Evolutionary conservation across 2,888 invertebrate species (phyloP).

Genomic region (Ditula angustiorana): DNA sequence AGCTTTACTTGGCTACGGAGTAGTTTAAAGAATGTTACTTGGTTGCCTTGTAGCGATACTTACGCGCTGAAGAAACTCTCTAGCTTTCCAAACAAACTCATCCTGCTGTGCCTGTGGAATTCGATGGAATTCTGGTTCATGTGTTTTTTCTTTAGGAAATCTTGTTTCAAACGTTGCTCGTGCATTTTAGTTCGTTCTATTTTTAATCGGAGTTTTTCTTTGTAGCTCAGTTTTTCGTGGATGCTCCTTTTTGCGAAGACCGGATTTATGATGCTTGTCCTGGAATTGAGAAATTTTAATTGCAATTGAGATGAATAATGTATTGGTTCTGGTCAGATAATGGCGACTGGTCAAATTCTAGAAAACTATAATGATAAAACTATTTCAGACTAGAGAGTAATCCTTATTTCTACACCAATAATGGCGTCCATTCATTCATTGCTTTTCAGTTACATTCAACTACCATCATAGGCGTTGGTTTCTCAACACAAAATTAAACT

Average conservation of each 20-base stretch:
- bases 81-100: conserved; percentile 87
- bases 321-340: too few species aligned
- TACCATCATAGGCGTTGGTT: too few species aligned
- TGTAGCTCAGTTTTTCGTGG: conserved; percentile 56
- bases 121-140: conserved; percentile 65
- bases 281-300: too few species aligned
- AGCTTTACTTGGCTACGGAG: too few species aligned
- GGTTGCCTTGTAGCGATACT: conserved; percentile 59
- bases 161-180: conserved; percentile 56
- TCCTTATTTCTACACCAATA: too few species aligned
- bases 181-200: conserved; percentile 73
- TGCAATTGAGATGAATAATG: too few species aligned
- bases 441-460: too few species aligned
- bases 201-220: conserved; percentile 70
- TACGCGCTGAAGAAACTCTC: conserved; percentile 87
- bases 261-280: conserved; percentile 65
- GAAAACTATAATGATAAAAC: too few species aligned
- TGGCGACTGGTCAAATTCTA: too few species aligned
- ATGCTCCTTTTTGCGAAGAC: conserved; percentile 73
- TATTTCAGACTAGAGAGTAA: too few species aligned
- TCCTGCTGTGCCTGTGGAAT: conserved; percentile 86
- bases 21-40: background rate
- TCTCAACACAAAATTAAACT: too few species aligned
- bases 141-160: conserved; percentile 62
- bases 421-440: too few species aligned